Evolutionary conservation across 1,140 invertebrate species (phyloP).

Genomic region (Gryllus bimaculatus): DNA sequence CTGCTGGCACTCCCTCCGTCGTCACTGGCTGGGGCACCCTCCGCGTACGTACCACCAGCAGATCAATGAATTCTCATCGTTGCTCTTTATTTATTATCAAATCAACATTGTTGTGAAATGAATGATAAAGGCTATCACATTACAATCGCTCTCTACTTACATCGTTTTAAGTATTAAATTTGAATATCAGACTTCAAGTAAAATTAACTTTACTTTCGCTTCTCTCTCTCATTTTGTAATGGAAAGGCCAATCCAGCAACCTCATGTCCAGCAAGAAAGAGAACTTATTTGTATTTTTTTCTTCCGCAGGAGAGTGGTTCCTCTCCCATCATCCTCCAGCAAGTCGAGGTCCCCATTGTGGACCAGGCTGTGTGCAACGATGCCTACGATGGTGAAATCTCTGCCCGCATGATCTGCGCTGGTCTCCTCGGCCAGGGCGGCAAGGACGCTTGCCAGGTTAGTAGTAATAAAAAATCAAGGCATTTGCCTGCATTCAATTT

Average conservation of each 20-base stretch:
- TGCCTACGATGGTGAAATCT: constrained; percentile 32
- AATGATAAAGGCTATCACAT: too few species aligned
- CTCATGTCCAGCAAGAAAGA: too few species aligned
- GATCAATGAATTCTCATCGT: too few species aligned
- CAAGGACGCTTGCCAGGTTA: constrained; percentile 36
- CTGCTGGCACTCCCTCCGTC: neutral
- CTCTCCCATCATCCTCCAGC: constrained; percentile 6
- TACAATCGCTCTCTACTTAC: too few species aligned
- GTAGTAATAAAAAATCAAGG: neutral
- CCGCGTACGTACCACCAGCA: neutral
- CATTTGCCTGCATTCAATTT: too few species aligned
- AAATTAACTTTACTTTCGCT: neutral
- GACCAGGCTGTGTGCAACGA: constrained; percentile 25
- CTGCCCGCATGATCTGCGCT: constrained; percentile 48
- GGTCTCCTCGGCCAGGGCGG: constrained; percentile 43
- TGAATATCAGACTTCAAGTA: neutral
- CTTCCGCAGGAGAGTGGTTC: neutral
- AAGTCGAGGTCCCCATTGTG: constrained; percentile 27
- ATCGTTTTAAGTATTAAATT: neutral
- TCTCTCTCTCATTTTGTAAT: too few species aligned
- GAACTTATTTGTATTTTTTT: neutral
- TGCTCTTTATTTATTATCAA: too few species aligned
- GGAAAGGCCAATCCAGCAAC: too few species aligned
- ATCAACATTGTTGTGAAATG: too few species aligned
- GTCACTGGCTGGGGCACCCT: neutral